These are phyloP conservation scores for Caenorhabditis sinica DNA, from an alignment of 2,888 invertebrate genomes.

Conservation along the genomic window DNA sequence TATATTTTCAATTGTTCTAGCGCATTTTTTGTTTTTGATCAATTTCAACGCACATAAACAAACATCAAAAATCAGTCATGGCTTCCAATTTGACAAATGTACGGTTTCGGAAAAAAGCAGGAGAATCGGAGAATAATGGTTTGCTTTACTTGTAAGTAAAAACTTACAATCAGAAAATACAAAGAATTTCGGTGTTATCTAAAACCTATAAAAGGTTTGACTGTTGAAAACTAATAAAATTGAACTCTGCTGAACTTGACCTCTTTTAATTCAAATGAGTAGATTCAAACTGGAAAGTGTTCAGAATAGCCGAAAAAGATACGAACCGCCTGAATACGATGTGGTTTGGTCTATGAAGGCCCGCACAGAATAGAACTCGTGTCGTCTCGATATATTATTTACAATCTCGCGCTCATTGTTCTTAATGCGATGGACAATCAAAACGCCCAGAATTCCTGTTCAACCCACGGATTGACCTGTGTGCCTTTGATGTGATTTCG, in stretches of 20 bases:
- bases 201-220: neutral
- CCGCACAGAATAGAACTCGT: conserved; percentile 41
- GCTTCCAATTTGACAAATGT: neutral
- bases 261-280: neutral
- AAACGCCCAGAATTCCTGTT: conserved; percentile 61
- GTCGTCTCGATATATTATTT: conserved; percentile 52
- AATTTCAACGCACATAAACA: conserved; percentile 16
- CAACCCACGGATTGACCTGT: conserved; percentile 43
- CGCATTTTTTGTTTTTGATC: neutral
- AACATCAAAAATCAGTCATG: conserved; percentile 14
- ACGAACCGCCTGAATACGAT: neutral
- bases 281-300: neutral
- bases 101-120: conserved; percentile 15
- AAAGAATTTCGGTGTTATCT: neutral
- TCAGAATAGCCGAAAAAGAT: neutral
- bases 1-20: conserved; percentile 16
- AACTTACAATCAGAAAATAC: neutral
- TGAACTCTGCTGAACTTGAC: neutral
- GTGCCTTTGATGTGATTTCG: conserved; percentile 32
- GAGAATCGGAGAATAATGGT: neutral
- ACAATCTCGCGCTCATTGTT: conserved; percentile 57
- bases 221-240: neutral
- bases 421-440: conserved; percentile 65
- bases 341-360: neutral
- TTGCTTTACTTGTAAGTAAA: neutral